phyloP scores from a whole-genome alignment of 1,140 invertebrate species.

The Orius laevigatus region DNA sequence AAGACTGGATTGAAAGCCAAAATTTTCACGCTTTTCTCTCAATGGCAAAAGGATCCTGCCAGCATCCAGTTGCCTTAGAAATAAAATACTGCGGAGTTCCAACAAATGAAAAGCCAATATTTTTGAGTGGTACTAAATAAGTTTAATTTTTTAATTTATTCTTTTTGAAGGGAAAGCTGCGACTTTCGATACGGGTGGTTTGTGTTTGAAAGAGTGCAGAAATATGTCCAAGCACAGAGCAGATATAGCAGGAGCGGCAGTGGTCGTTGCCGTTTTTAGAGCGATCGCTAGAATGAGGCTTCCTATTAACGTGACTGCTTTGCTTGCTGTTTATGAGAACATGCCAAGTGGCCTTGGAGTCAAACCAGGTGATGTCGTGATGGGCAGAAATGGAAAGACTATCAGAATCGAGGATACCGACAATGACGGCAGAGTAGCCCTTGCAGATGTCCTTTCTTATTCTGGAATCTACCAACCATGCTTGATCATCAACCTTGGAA shows the following conservation, averaged over 20 bases:
- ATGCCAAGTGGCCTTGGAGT: slow-evolving; percentile 64
- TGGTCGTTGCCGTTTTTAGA: slow-evolving; percentile 48
- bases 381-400: slow-evolving; percentile 65
- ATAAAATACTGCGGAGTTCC: slow-evolving; percentile 24
- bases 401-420: slow-evolving; percentile 78
- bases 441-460: slow-evolving; percentile 76
- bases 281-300: slow-evolving; percentile 50
- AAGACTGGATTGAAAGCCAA: slow-evolving; percentile 31
- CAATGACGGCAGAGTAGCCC: slow-evolving; percentile 69
- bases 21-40: slow-evolving; percentile 37
- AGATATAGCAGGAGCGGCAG: slow-evolving; percentile 63
- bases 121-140: slow-evolving; percentile 22
- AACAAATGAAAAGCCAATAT: slow-evolving; percentile 23
- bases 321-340: slow-evolving; percentile 79
- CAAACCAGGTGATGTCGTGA: slow-evolving; percentile 73
- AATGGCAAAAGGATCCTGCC: slow-evolving; percentile 30
- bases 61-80: slow-evolving; percentile 36
- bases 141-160: too few relatives aligned
- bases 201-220: slow-evolving; percentile 58
- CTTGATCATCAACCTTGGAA: slow-evolving; percentile 57
- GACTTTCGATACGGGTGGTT: slow-evolving; percentile 77
- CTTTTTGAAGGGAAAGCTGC: slow-evolving; percentile 49
- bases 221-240: slow-evolving; percentile 61
- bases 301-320: slow-evolving; percentile 48
- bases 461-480: slow-evolving; percentile 47